Conservation (phyloP, 2,888 invertebrate species). For the Apeira syringaria region DNA sequence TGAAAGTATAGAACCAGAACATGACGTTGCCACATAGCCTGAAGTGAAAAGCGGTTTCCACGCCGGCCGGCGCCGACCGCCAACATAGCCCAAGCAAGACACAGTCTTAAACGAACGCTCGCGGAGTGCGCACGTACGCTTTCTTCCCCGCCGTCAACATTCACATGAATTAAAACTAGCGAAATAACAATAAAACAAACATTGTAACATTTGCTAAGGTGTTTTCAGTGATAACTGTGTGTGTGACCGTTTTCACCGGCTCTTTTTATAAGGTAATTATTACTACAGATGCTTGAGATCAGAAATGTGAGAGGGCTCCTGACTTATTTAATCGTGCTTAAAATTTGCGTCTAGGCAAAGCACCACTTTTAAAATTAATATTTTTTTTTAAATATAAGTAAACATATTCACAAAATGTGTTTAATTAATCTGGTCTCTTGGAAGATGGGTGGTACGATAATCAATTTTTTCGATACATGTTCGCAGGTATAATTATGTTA, state of each 20-base stretch:
- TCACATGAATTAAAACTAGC: constrained; percentile 22
- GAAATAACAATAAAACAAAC: constrained; percentile 21
- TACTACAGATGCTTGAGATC: constrained; percentile 1
- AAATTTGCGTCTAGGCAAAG: neutral
- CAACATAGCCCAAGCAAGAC: neutral
- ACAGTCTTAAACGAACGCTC: constrained; percentile 22
- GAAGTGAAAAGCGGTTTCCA: constrained; percentile 17
- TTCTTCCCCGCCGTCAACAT: neutral
- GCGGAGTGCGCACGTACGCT: constrained; percentile 22
- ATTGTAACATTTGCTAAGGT: constrained; percentile 13
- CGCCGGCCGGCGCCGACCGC: constrained; percentile 8
- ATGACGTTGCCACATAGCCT: neutral
- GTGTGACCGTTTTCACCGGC: constrained; percentile 22
- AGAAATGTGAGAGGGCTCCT: neutral
- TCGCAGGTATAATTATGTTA: too few species aligned
- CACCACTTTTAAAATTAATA: too few species aligned
- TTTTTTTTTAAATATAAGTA: neutral
- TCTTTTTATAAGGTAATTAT: constrained; percentile 21
- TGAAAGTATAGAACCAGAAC: constrained; percentile 1
- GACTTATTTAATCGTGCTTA: neutral
- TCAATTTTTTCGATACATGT: too few species aligned
- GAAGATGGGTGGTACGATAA: too few species aligned
- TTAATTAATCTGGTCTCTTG: too few species aligned
- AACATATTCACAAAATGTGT: too few species aligned
- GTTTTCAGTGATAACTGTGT: constrained; percentile 28